phyloP scores from a whole-genome alignment of 2,113 vertebrate species.

The Centropristis striata region DNA sequence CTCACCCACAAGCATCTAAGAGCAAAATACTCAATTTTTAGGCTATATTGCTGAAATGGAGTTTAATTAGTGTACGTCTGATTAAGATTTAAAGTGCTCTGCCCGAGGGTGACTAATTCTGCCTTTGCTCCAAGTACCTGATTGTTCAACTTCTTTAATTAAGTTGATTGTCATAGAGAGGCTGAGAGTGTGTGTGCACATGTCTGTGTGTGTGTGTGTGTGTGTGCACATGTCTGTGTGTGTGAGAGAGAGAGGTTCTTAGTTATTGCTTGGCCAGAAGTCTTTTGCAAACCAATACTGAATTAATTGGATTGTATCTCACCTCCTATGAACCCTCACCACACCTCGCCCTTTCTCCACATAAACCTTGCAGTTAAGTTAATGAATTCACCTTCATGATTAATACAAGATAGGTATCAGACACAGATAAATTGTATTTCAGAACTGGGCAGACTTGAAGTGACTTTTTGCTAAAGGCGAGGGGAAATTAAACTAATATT shows the following conservation, averaged over 20 bases:
- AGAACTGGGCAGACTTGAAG: conserved; percentile 21
- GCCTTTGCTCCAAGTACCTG: conserved; percentile 64
- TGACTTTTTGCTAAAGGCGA: conserved; percentile 36
- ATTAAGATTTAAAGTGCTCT: conserved; percentile 76
- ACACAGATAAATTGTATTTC: conserved; percentile 51
- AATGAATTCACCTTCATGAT: conserved; percentile 67
- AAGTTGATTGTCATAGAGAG: conserved; percentile 71
- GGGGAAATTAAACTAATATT: conserved; percentile 61
- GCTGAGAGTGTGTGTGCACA: conserved; percentile 5
- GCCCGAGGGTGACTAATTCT: conserved; percentile 69
- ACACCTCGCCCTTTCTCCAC: conserved; percentile 49
- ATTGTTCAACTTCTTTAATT: conserved; percentile 80
- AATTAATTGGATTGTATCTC: conserved; percentile 67
- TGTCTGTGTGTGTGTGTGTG: not conserved
- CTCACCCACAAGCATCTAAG: conserved; percentile 1
- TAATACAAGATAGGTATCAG: conserved; percentile 68
- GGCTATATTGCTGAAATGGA: conserved; percentile 49
- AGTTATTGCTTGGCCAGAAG: conserved; percentile 63
- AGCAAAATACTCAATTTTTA: conserved; percentile 36
- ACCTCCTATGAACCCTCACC: conserved; percentile 28
- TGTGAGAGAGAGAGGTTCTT: conserved; percentile 26
- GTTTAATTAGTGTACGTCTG: conserved; percentile 77
- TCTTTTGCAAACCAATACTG: conserved; percentile 60
- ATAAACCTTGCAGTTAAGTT: conserved; percentile 69
- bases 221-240: not conserved